phyloP scores from a whole-genome alignment of 2,888 invertebrate genomes.

The Nemurella pictetii region DNA sequence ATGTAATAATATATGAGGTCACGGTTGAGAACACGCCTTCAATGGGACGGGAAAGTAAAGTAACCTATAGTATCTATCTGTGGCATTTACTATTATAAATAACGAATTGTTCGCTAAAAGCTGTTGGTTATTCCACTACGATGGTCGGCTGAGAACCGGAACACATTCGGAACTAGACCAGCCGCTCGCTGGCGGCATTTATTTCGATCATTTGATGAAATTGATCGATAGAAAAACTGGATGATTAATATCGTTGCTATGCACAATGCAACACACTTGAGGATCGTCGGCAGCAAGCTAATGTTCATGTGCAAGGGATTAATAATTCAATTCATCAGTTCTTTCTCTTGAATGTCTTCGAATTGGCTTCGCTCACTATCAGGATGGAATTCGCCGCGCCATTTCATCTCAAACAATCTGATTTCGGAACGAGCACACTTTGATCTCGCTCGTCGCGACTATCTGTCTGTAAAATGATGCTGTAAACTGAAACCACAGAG shows the following conservation, averaged over 20 bases:
- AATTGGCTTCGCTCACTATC: background rate
- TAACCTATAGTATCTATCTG: background rate
- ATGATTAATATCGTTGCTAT: background rate
- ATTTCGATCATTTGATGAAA: conserved; percentile 8
- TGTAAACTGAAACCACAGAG: background rate
- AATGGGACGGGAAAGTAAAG: background rate
- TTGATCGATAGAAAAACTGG: conserved; percentile 3
- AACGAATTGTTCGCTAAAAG: conserved; percentile 11
- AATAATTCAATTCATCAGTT: background rate
- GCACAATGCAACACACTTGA: background rate
- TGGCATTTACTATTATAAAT: background rate
- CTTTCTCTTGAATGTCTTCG: background rate
- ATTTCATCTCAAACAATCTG: too few relatives aligned
- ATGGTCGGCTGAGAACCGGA: conserved; percentile 15
- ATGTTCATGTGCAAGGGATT: background rate
- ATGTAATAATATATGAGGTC: background rate
- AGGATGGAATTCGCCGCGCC: background rate
- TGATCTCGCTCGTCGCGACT: background rate
- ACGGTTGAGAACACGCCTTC: background rate
- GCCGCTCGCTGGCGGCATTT: background rate
- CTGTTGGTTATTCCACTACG: conserved; percentile 1
- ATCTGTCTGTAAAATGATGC: background rate
- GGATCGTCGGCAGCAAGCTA: background rate
- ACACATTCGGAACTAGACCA: conserved; percentile 18
- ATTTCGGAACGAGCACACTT: background rate